Base-by-base conservation (phyloP, 2,797 vertebrate genomes). In the Scomberomorus guttatus region DNA sequence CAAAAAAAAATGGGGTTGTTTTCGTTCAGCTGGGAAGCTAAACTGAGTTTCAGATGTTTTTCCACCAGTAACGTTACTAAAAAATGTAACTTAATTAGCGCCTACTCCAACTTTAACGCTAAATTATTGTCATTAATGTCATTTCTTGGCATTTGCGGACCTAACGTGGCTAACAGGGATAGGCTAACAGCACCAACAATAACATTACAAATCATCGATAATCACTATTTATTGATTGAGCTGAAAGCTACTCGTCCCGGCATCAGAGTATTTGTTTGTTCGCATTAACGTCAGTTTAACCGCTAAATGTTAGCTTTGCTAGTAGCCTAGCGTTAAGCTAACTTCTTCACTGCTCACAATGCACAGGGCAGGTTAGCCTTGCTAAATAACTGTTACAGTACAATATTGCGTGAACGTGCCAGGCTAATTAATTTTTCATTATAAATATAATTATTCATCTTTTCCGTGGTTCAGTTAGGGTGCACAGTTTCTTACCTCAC, bases 111-210 rank as follows among this genome's bases (percentile, higher is more conserved):
- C 13, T 42, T 34, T 0, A 34, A 34, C 9, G 7, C 9, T 37
- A 11, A 37, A 12, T 37, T 5, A 6, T n/a, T n/a, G n/a, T n/a
- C n/a, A n/a, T n/a, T n/a, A n/a, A n/a, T 10, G 0, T 22, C 0
- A 8, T 29, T 34, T 56, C 0, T 12, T 1, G 0, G 3, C 32
- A 18, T 39, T 52, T 25, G 10, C 5, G 0, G 13, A 2, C 4
- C 2, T 18, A 25, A 54, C 22, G 5, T 12, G 9, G 0, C 27
- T 5, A 29, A 54, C 32, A 0, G 4, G 13, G 39, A 13, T 14
- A 42, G 13, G 4, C 39, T 42, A 37, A 39, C 22, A 9, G 4
- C 14, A 14, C 39, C 39, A 5, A 6, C 13, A 32, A 3, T 14
- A 12, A 63, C 2, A 9, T 51, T 22, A 57, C 20, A 27, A 9